Conservation (phyloP, 2,113 vertebrate genomes). For the Coreoperca whiteheadi region DNA sequence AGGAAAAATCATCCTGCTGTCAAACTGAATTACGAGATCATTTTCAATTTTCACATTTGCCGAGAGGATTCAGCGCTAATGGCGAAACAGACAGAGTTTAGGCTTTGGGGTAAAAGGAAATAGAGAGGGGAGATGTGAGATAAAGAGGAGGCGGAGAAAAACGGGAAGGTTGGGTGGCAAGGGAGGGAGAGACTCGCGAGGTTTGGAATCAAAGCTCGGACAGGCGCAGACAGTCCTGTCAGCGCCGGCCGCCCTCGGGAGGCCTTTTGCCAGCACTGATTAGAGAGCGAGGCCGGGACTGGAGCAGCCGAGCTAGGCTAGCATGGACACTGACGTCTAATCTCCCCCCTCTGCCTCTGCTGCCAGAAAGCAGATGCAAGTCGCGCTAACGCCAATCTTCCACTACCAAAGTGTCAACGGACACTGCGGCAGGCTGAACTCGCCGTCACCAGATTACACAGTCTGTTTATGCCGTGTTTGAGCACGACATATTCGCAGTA, state of each 20-base stretch:
- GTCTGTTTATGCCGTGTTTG: background rate
- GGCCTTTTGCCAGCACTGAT: conserved; percentile 45
- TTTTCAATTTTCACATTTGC: conserved; percentile 1
- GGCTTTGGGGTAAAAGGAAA: background rate
- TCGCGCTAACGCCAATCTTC: conserved; percentile 51
- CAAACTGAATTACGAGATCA: background rate
- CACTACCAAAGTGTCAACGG: conserved; percentile 27
- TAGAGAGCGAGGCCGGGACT: conserved; percentile 35
- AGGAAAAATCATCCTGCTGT: conserved; percentile 11
- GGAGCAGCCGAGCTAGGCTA: conserved; percentile 29
- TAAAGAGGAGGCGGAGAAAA: background rate
- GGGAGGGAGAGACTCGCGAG: background rate
- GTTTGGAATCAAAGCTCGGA: background rate
- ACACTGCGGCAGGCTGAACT: conserved; percentile 23
- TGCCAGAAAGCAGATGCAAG: conserved; percentile 48
- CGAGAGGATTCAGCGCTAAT: background rate
- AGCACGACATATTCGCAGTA: background rate
- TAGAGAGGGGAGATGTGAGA: background rate
- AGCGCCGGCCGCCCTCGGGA: conserved; percentile 29
- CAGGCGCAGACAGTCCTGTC: conserved; percentile 48
- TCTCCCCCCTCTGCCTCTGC: conserved; percentile 24
- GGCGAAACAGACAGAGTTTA: background rate
- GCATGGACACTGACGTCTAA: conserved; percentile 49
- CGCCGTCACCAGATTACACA: background rate
- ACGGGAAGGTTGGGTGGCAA: background rate